Evolutionary conservation across 2,888 invertebrate genomes (phyloP).

Genomic region (Diadegma fenestrale): DNA sequence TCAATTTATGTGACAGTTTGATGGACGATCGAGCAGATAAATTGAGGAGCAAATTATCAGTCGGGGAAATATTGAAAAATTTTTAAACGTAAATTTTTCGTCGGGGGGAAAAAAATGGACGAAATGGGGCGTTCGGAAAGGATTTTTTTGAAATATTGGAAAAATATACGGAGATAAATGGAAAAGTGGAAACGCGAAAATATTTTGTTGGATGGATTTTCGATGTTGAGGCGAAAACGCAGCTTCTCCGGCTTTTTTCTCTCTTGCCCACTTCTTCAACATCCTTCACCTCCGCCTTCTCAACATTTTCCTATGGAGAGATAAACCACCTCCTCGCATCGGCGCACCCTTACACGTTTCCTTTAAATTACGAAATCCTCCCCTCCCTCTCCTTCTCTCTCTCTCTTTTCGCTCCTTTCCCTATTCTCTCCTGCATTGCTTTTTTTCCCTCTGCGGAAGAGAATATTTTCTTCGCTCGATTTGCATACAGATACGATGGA

Average conservation of each 20-base stretch:
- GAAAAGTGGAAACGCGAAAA: constrained; percentile 50
- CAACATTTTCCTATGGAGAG: constrained; percentile 57
- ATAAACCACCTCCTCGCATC: constrained; percentile 70
- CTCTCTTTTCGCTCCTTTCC: constrained; percentile 62
- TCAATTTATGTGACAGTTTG: not conserved
- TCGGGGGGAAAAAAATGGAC: constrained; percentile 41
- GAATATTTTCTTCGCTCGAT: constrained; percentile 77
- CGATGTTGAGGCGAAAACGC: constrained; percentile 72
- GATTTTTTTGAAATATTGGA: constrained; percentile 63
- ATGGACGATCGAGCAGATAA: not conserved
- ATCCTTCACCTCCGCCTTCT: constrained; percentile 27
- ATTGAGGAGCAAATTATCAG: not conserved
- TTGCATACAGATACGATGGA: constrained; percentile 82
- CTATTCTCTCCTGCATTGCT: constrained; percentile 41
- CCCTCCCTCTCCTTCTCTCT: constrained; percentile 33
- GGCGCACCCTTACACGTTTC: constrained; percentile 69
- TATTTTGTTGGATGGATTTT: constrained; percentile 76
- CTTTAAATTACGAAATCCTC: constrained; percentile 69
- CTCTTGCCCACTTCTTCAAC: constrained; percentile 28
- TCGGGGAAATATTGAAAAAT: not conserved
- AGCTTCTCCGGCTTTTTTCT: constrained; percentile 67
- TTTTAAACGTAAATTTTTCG: not conserved
- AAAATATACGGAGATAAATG: constrained; percentile 11
- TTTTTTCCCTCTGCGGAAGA: constrained; percentile 67
- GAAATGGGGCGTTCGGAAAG: constrained; percentile 46